Conservation (phyloP, 2,888 invertebrate species). For the Syrphus vitripennis region DNA sequence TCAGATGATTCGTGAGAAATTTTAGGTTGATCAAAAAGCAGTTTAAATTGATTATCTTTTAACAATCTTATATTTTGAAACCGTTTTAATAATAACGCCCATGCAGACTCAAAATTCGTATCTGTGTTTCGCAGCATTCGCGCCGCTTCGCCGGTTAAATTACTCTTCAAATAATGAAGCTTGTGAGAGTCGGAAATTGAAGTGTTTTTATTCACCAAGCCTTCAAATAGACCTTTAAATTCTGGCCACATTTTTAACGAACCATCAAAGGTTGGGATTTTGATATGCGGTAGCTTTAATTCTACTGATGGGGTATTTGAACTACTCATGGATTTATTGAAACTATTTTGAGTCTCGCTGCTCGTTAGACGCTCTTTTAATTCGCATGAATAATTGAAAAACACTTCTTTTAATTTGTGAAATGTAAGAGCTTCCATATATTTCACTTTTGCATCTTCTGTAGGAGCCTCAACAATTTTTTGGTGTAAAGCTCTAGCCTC, state of each 20-base stretch:
- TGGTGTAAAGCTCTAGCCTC: too few species aligned
- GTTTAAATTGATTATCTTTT: constrained; percentile 23
- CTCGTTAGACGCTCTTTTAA: not conserved
- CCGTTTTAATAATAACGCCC: constrained; percentile 6
- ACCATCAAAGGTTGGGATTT: constrained; percentile 22
- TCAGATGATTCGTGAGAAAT: not conserved
- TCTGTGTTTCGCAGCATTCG: too few species aligned
- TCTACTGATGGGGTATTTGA: not conserved
- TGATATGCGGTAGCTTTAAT: too few species aligned
- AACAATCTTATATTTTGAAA: constrained; percentile 14
- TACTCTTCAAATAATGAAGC: constrained; percentile 1
- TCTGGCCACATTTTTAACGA: constrained; percentile 22
- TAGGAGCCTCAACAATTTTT: too few species aligned
- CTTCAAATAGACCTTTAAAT: not conserved
- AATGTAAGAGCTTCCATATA: not conserved
- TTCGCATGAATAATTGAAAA: not conserved
- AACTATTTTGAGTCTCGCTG: not conserved
- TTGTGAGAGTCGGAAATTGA: constrained; percentile 23
- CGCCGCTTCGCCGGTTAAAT: too few species aligned
- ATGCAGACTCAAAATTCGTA: constrained; percentile 25
- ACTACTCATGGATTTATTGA: not conserved
- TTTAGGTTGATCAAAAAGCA: not conserved
- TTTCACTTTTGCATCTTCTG: not conserved
- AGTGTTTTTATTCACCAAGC: constrained; percentile 19
- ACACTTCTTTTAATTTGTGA: not conserved